Conservation (phyloP, 2,888 invertebrate genomes). For the Parnassius apollo region DNA sequence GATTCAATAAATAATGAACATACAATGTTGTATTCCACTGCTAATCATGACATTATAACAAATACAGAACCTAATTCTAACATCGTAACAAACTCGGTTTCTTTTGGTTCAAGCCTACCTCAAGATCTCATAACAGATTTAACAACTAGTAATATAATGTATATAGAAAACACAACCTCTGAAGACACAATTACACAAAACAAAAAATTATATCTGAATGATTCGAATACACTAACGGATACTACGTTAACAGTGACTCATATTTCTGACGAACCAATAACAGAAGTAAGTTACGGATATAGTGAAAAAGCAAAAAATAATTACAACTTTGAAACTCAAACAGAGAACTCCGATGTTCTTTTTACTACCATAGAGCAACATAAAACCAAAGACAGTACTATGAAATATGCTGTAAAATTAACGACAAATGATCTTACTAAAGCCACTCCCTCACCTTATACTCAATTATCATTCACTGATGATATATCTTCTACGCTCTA, state of each 20-base stretch:
- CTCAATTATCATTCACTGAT: neutral
- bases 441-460: neutral
- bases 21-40: neutral
- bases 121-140: too few species aligned
- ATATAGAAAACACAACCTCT: too few species aligned
- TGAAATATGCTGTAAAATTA: neutral
- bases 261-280: neutral
- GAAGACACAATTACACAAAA: too few species aligned
- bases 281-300: neutral
- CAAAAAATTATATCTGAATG: too few species aligned
- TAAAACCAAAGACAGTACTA: neutral
- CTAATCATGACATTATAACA: neutral
- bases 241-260: neutral
- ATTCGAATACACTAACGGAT: too few species aligned
- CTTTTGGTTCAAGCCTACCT: too few species aligned
- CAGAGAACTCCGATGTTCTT: neutral
- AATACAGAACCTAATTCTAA: neutral
- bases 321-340: constrained; percentile 3
- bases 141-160: too few species aligned
- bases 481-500: too few species aligned
- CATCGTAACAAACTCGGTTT: too few species aligned
- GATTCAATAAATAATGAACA: neutral
- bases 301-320: constrained; percentile 4
- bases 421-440: neutral
- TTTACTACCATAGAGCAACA: neutral